phyloP scores from a whole-genome alignment of 1,140 invertebrate species.

The Matsumurasca onukii region DNA sequence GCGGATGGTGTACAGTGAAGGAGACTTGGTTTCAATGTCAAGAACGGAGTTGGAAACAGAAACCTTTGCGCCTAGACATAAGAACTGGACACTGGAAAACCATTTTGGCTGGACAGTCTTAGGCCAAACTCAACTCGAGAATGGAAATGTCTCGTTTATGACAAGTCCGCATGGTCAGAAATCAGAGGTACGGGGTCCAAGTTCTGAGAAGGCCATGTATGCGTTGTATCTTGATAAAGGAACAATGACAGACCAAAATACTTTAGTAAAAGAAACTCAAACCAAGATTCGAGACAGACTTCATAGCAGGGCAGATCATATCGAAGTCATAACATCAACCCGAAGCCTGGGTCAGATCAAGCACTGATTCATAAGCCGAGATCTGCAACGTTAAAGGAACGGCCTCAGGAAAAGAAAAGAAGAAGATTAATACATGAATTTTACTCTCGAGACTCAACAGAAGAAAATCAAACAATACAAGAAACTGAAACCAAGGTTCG shows the following conservation, averaged over 20 bases:
- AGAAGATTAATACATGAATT: no score
- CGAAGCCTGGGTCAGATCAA: no score
- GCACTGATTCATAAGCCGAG: no score
- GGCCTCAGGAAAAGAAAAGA: no score
- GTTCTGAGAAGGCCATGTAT: background rate
- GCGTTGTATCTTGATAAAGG: background rate
- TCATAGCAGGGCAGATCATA: background rate
- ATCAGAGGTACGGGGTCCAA: background rate
- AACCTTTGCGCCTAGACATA: background rate
- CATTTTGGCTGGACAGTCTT: background rate
- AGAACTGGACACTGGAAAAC: background rate
- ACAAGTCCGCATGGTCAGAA: background rate
- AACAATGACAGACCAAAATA: background rate
- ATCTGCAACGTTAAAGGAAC: no score
- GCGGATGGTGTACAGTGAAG: background rate
- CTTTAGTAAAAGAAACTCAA: background rate
- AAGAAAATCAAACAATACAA: background rate
- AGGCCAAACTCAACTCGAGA: background rate
- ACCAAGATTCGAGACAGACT: background rate
- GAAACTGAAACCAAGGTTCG: background rate
- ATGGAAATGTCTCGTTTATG: background rate
- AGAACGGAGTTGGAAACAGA: background rate
- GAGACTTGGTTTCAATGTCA: background rate
- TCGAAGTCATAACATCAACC: no score
- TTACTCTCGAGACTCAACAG: no score